Conservation (phyloP, 1,140 invertebrate genomes). For the Camponotus floridanus region DNA sequence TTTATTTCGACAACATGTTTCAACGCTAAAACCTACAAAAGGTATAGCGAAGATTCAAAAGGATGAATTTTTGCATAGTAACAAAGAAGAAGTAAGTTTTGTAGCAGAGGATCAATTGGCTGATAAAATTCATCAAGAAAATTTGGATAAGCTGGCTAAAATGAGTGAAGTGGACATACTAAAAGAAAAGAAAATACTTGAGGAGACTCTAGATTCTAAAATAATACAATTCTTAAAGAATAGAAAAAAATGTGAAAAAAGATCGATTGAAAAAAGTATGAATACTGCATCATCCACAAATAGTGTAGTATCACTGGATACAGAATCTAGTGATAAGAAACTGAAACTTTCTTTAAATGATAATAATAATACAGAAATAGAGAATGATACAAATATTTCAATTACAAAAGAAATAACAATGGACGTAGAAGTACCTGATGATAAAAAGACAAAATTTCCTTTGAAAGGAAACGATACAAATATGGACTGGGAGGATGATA, state of each 20-base stretch:
- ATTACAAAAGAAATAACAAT: background rate
- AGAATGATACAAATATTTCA: slow-evolving; percentile 4
- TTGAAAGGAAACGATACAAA: slow-evolving; percentile 47
- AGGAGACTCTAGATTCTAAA: slow-evolving; percentile 89
- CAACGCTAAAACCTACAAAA: slow-evolving; percentile 14
- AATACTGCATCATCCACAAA: background rate
- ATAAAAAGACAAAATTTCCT: slow-evolving; percentile 31
- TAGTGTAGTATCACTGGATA: background rate
- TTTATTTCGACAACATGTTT: slow-evolving; percentile 76
- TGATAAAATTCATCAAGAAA: slow-evolving; percentile 91
- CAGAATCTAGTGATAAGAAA: slow-evolving; percentile 28
- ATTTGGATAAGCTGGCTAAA: slow-evolving; percentile 88
- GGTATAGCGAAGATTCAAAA: background rate
- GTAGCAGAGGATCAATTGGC: slow-evolving; percentile 69
- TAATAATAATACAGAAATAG: slow-evolving; percentile 59
- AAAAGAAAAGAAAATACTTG: slow-evolving; percentile 90
- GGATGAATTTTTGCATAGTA: background rate
- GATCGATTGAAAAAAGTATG: slow-evolving; percentile 10
- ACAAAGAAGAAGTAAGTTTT: slow-evolving; percentile 45
- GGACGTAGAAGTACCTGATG: slow-evolving; percentile 26
- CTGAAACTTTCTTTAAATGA: slow-evolving; percentile 40
- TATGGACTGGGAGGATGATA: slow-evolving; percentile 59
- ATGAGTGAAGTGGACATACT: slow-evolving; percentile 93
- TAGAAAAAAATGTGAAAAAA: slow-evolving; percentile 78
- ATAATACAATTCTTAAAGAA: slow-evolving; percentile 89